Evolutionary conservation across 2,113 vertebrate species (phyloP).

Genomic region (Forbesichthys papilliferus): DNA sequence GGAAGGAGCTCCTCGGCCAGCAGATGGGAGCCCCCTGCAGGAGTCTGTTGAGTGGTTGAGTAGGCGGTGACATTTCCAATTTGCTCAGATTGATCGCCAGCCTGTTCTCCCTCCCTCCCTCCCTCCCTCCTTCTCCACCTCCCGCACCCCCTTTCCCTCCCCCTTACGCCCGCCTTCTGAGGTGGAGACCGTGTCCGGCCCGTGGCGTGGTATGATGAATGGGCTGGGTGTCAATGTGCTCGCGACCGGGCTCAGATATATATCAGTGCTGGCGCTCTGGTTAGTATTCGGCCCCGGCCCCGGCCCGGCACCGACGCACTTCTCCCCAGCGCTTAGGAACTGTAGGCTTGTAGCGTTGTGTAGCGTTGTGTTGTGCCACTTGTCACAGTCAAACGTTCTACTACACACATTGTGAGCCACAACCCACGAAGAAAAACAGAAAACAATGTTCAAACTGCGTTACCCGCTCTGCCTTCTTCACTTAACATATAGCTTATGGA

Average conservation of each 20-base stretch:
- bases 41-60: conserved; percentile 69
- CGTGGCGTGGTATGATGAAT: conserved; percentile 71
- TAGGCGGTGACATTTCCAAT: conserved; percentile 79
- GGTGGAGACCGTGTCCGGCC: conserved; percentile 58
- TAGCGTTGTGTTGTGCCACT: neutral
- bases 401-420: too few relatives aligned
- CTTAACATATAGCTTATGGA: too few relatives aligned
- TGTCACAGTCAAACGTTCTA: neutral
- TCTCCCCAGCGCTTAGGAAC: conserved; percentile 30
- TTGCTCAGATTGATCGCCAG: conserved; percentile 76
- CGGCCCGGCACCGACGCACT: conserved; percentile 36
- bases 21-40: conserved; percentile 66
- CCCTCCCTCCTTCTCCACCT: too few relatives aligned
- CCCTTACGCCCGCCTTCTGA: conserved; percentile 49
- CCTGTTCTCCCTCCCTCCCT: conserved; percentile 40
- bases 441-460: too few relatives aligned
- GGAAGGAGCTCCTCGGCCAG: conserved; percentile 39
- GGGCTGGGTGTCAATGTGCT: conserved; percentile 72
- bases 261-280: conserved; percentile 45
- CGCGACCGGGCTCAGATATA: conserved; percentile 63
- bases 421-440: too few relatives aligned
- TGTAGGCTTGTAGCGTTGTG: conserved; percentile 23
- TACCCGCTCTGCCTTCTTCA: too few relatives aligned
- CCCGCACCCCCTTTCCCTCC: neutral
- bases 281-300: conserved; percentile 51